Conservation (phyloP, 2,113 vertebrate species). For the Tragelaphus scriptus region DNA sequence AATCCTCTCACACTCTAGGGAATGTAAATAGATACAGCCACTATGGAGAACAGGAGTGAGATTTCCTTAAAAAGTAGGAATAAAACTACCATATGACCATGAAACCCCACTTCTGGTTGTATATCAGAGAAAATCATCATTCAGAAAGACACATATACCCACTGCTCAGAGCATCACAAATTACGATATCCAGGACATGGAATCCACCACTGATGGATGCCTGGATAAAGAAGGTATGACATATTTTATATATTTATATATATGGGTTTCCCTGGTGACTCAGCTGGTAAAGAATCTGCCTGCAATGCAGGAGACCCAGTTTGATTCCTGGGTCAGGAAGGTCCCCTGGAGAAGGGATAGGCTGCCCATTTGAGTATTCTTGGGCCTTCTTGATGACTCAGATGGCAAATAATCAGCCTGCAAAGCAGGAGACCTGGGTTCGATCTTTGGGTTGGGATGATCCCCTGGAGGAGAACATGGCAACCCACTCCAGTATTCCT, state of each 20-base stretch:
- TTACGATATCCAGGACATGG: not conserved
- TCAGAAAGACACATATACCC: not conserved
- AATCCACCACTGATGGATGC: not conserved
- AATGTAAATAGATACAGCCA: not conserved
- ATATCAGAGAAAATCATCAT: not conserved
- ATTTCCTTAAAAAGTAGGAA: not conserved
- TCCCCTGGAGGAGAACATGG: not conserved
- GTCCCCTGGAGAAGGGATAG: not conserved
- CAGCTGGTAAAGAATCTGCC: not conserved
- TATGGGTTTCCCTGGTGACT: not conserved
- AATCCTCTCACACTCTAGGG: not conserved
- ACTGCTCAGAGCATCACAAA: not conserved
- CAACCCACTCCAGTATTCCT: not conserved
- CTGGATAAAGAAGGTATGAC: not conserved
- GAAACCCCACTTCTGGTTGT: not conserved
- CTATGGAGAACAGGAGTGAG: not conserved
- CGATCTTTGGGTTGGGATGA: not conserved
- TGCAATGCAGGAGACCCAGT: not conserved
- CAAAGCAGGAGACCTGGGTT: not conserved
- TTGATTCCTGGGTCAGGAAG: not conserved
- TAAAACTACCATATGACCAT: not conserved
- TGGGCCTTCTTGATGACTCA: not conserved
- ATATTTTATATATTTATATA: not conserved
- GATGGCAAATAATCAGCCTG: not conserved
- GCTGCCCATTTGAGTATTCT: not conserved